phyloP scores from a whole-genome alignment of 2,797 vertebrate species.

The Neosilurus mollespiculum region DNA sequence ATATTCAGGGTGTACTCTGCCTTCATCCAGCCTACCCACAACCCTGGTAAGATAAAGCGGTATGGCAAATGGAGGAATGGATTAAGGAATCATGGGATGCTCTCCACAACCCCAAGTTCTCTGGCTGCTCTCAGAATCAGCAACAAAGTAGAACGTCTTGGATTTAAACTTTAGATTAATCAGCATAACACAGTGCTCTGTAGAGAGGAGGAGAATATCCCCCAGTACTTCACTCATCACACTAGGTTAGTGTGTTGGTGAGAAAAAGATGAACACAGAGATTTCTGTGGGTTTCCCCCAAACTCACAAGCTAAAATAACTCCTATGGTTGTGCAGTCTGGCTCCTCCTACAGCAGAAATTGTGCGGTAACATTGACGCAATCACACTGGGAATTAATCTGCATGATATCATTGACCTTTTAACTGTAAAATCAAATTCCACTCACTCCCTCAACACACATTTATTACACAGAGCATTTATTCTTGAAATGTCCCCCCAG shows the following conservation, averaged over 20 bases:
- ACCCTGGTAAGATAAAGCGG: too few species aligned
- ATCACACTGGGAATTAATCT: not conserved
- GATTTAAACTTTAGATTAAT: not conserved
- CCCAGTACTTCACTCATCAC: not conserved
- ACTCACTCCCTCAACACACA: not conserved
- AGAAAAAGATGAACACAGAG: not conserved
- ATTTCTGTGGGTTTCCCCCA: fast-evolving
- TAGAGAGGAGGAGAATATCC: not conserved
- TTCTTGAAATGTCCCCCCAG: not conserved
- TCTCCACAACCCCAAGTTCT: not conserved
- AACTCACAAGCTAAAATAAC: too few species aligned
- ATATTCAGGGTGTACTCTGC: too few species aligned
- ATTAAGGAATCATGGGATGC: not conserved
- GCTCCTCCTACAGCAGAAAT: not conserved
- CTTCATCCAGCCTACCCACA: too few species aligned
- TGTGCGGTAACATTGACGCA: not conserved
- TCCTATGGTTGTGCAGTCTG: not conserved
- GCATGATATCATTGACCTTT: not conserved
- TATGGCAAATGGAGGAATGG: too few species aligned
- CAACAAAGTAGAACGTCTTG: not conserved
- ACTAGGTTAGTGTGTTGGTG: not conserved
- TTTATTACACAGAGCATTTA: not conserved
- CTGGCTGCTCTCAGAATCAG: not conserved
- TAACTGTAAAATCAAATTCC: not conserved
- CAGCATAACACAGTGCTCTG: not conserved